Evolutionary conservation across 1,140 invertebrate species (phyloP), one percentile per base, ranked within the genome.

Genomic region (Berghia stephanieae): DNA sequence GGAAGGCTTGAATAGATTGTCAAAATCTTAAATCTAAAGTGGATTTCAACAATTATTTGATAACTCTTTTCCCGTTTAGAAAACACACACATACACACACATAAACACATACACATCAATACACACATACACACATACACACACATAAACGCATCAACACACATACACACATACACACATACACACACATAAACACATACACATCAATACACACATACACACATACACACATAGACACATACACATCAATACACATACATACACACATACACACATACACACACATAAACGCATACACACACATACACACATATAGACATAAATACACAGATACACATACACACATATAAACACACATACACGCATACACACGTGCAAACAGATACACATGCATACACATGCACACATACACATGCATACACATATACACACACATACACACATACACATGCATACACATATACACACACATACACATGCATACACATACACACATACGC

Each of bases 401-500:
- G 10, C 13, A 34, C 13, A 69, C 13, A 34, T 8, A 69, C 36
- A 27, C 24, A 10, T 6, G 36, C 24, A 63, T 24, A 63, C 6
- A 63, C 8, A 63, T 24, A 24, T 24, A 71, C 43, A 72, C 43
- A 72, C 43, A 72, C 43, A 49, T 34, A 72, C n/a, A 1, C 36
- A 70, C 2, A 38, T 24, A 38, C 36, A 70, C 36, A 70, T 24
- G 42, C 36, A 70, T 24, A 70, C 2, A 70, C 36, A 3, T 24
- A 70, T 2, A 70, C 36, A 3, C 36, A 70, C 36, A 70, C 40
- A 70, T 43, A 70, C 40, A 70, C 40, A 3, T 43, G 31, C 21
- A 70, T 43, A 70, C 40, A 70, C 46, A 52, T 24, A 52, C 46
- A 52, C 46, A 52, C 46, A 52, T 24, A 52, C 46, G n/a, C 46